Evolutionary conservation across 2,888 invertebrate genomes (phyloP), one percentile per base, ranked within the genome.

Genomic region (Caenorhabditis imperialis): DNA sequence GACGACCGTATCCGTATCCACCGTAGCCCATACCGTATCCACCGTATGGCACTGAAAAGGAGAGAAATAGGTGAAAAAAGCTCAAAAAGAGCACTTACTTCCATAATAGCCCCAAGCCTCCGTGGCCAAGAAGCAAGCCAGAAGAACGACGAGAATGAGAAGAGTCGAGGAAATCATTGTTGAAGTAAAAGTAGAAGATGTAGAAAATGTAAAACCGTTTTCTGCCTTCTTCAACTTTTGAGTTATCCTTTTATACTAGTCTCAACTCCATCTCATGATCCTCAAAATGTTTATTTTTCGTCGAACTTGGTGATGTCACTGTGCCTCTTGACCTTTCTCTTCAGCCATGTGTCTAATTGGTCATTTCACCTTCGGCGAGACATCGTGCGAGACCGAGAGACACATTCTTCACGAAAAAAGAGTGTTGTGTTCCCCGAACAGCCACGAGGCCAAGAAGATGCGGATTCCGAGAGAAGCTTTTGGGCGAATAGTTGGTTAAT

Each of bases 101-200:
- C 67, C 67, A 25, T 69, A 69, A 55, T 61, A 61, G 61, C 70
- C 61, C 60, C 62, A 61, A 44, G 70, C 70, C 2, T 71, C 70
- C 16, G 50, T 54, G 7, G 61, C 55, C 30, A 57, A 18, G 27
- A 71, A 55, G 23, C 61, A 61, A 3, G 70, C 70, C n/a, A 71
- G 18, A 23, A 71, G 54, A n/a, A 62, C 47, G 20, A 61, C 47
- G 55, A 71, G 54, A 10, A 71, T 27, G 55, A 71, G 50, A 33
- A 60, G 54, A 25, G 51, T 60, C 22, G 60, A 45, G 33, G 69
- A 60, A 69, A 54, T 60, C 69, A 69, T 69, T 37, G 23, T 58
- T 22, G 38, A 53, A 53, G 1, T 1, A 12, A 16, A 1, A 22
- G 18, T 37, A 10, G n/a, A 23, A 6, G 27, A 47, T 27, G 16